phyloP scores from a whole-genome alignment of 1,140 invertebrate genomes.

The Drusus annulatus region DNA sequence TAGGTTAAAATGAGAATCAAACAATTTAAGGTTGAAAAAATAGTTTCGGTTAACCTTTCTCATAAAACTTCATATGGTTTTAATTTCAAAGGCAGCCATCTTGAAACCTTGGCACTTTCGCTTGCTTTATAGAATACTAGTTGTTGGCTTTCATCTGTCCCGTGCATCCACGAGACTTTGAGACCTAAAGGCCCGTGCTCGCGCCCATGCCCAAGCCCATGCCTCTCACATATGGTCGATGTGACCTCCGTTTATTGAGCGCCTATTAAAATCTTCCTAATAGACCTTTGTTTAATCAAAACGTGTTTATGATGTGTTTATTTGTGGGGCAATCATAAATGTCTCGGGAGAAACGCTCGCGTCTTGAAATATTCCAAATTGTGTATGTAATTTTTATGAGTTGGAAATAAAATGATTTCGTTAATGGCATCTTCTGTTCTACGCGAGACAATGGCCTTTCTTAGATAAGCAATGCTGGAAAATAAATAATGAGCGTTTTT shows the following conservation, averaged over 20 bases:
- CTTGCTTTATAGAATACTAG: no score
- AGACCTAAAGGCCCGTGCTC: no score
- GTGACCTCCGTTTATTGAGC: constrained; percentile 44
- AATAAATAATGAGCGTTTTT: constrained; percentile 24
- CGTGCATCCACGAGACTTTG: neutral
- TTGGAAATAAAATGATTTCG: constrained; percentile 35
- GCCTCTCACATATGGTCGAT: constrained; percentile 42
- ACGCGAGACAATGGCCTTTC: constrained; percentile 33
- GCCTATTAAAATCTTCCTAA: constrained; percentile 51
- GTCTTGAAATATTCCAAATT: constrained; percentile 35
- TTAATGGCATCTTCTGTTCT: constrained; percentile 33
- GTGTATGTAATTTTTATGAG: constrained; percentile 38
- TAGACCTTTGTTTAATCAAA: constrained; percentile 48
- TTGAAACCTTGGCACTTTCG: no score
- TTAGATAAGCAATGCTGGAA: constrained; percentile 21
- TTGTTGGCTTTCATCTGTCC: neutral
- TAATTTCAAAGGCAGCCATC: no score
- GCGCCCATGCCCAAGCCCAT: no score
- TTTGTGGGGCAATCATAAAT: constrained; percentile 50
- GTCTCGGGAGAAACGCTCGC: constrained; percentile 26
- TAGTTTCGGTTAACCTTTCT: no score
- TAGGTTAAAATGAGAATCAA: no score
- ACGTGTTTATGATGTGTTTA: constrained; percentile 47
- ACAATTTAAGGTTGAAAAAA: no score
- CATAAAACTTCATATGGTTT: no score